phyloP scores from a whole-genome alignment of 2,888 invertebrate genomes.

The Bhutanitis thaidina region DNA sequence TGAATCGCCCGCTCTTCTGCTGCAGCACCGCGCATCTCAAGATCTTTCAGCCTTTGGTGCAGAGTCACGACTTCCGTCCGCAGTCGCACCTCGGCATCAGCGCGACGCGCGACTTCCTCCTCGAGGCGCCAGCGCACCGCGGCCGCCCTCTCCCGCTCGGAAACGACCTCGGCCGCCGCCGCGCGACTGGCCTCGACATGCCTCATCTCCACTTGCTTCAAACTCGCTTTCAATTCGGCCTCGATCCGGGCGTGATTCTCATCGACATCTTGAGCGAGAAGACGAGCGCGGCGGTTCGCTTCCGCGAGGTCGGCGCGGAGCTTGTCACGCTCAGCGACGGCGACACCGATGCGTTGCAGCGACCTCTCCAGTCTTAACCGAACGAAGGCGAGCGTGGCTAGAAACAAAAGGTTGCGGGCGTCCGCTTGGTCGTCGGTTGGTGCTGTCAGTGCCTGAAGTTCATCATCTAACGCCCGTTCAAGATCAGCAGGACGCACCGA shows the following conservation, averaged over 20 bases:
- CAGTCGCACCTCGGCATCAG: slow-evolving; percentile 84
- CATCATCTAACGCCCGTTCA: slow-evolving; percentile 84
- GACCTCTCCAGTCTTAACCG: slow-evolving; percentile 86
- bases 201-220: slow-evolving; percentile 85
- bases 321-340: slow-evolving; percentile 89
- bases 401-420: slow-evolving; percentile 59
- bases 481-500: slow-evolving; percentile 82
- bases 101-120: slow-evolving; percentile 81
- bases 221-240: slow-evolving; percentile 84
- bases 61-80: slow-evolving; percentile 81
- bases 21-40: slow-evolving; percentile 81
- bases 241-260: slow-evolving; percentile 93
- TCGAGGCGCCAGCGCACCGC: slow-evolving; percentile 81
- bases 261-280: slow-evolving; percentile 94
- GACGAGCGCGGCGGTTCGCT: slow-evolving; percentile 88
- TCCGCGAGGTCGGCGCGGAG: slow-evolving; percentile 88
- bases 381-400: slow-evolving; percentile 83
- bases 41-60: slow-evolving; percentile 81
- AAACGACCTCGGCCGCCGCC: slow-evolving; percentile 83
- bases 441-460: slow-evolving; percentile 52
- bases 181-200: slow-evolving; percentile 88
- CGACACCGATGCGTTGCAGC: slow-evolving; percentile 84
- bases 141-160: slow-evolving; percentile 87
- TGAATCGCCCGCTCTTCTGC: slow-evolving; percentile 67
- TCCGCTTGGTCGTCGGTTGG: slow-evolving; percentile 31